Base-by-base conservation (phyloP, 2,797 vertebrate species). In the Caiman crocodilus region DNA sequence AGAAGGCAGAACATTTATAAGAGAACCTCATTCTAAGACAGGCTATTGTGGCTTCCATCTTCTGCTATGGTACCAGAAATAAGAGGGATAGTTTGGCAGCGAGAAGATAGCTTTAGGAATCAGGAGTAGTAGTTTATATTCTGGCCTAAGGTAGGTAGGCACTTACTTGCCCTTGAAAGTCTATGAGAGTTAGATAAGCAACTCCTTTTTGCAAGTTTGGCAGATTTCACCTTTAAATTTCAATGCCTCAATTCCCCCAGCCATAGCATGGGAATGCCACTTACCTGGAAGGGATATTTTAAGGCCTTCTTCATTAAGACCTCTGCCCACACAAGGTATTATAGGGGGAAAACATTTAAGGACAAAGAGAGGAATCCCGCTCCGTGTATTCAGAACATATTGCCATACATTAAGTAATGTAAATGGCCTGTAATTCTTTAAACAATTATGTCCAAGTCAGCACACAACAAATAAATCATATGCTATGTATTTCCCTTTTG, bases 11-110 rank as follows among this genome's bases (percentile, higher is more conserved):
- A 91, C 21, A 57, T 61, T 2, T 92, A 82, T 87, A 94, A 84
- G 93, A 69, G 95, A 95, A 94, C 83, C 89, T 84, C 90, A 92
- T 91, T 77, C 79, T 85, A 95, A 89, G 95, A 93, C 89, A 94
- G 90, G 13, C 60, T 94, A 92, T 93, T 95, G 82, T 83, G 87
- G 83, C 25, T 83, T 77, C 61, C 82, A 85, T 79, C 42, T 50
- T 50, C 90, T 85, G 88, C 78, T 80, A 80, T 74, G 73, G 82
- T 1, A 5, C 81, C 74, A 91, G 28, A 35, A 76, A 89, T 3
- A 64, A 84, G 28, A 95, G 79, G 35, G 93, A 93, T 83, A 67
- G 30, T 82, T 32, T 23, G 30, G 71, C 76, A 85, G 58, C 90
- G 64, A 95, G 96, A 96, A 91, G 76, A 67, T 85, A 94, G 87